Evolutionary conservation across 2,888 invertebrate species (phyloP), one percentile per base, ranked within the genome.

Genomic region (Leuctra nigra): DNA sequence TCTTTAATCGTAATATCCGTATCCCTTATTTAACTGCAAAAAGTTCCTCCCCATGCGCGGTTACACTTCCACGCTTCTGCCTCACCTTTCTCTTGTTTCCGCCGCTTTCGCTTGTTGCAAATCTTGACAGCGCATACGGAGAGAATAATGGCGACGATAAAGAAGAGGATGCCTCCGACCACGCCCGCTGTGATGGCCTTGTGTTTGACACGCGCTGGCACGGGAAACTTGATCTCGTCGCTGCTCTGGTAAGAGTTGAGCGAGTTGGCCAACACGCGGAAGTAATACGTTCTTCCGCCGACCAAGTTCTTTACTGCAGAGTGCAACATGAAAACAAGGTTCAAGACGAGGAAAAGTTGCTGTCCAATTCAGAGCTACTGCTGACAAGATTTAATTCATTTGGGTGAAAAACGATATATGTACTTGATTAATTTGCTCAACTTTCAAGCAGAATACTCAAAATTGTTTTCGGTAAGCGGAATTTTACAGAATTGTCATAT

Each of bases 81-180:
- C 29, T 78, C 81, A 95, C 96, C 95, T 91, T 95, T 94, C 78
- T 94, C 93, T 77, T 94, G 93, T 85, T 93, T 94, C 80, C 93
- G 87, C 69, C 94, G 84, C 77, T 94, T 94, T 71, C 94, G 82
- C 77, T 94, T 93, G 80, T 95, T 96, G 83, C 94, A 94, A 75
- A 95, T 94, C 81, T 96, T 94, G 70, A 96, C 94, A 68, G 94
- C 93, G 79, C 96, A 94, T 70, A 96, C 90, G 68, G 95, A 94
- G 69, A 97, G 84, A 71, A 96, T 92, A 75, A 96, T 93, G 74
- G 95, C 94, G 69, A 96, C 94, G 71, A 96, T 89, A 81, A 96
- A 93, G 82, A 97, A 96, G 71, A 96, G 82, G 69, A 97, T 87
- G 65, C 96, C 96, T 67, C 96, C 96, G 66, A 96, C 93, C 68